Conservation (phyloP, 2,888 invertebrate genomes). For the Cephus rjabovi region DNA sequence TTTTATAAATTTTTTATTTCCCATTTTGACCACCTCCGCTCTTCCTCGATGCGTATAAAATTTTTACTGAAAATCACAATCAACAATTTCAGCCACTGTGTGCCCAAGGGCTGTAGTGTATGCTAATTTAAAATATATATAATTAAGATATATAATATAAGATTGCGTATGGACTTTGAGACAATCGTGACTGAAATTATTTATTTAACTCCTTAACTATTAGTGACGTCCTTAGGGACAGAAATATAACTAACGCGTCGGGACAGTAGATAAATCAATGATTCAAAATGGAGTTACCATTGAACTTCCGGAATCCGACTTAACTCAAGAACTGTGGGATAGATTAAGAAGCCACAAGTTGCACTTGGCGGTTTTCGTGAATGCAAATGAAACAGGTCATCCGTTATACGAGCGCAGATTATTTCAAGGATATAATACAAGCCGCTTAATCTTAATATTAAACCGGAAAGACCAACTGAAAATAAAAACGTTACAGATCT, state of each 20-base stretch:
- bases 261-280: background rate
- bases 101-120: background rate
- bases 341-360: background rate
- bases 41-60: background rate
- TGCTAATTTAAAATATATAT: background rate
- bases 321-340: background rate
- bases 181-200: no score
- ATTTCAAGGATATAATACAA: background rate
- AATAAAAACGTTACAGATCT: background rate
- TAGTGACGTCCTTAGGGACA: no score
- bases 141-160: no score
- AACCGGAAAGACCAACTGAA: background rate
- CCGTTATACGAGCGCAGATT: background rate
- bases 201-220: no score
- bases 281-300: background rate
- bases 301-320: background rate
- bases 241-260: background rate
- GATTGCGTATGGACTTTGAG: no score
- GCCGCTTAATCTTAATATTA: background rate
- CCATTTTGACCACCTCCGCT: no score
- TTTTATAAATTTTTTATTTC: background rate
- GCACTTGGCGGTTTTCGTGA: background rate
- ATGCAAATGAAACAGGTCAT: background rate
- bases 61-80: background rate
- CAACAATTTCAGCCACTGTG: background rate